Evolutionary conservation across 2,888 invertebrate species (phyloP), one percentile per base, ranked within the genome.

Genomic region (Thereva unica): DNA sequence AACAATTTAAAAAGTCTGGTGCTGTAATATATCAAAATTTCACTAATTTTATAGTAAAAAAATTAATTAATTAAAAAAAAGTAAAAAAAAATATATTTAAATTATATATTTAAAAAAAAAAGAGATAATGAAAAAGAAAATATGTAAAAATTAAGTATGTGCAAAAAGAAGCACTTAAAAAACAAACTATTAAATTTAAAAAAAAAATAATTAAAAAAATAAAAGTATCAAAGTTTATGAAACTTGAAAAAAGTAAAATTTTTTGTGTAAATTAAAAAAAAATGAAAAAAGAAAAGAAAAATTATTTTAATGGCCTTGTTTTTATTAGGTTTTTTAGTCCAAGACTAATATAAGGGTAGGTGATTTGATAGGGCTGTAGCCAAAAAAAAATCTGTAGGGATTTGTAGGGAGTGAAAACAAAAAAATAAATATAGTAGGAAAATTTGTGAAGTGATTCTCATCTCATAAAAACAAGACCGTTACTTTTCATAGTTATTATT

Each of bases 141-240:
- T 64, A n/a, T 59, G 37, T 41, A 68, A 45, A 9, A 68, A 50
- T 41, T 45, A 73, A 71, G 74, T 76, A 71, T 67, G 76, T 78
- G 78, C 78, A 78, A 78, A 78, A 76, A 75, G 74, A 69, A 68
- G 44, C 44, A 41, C 71, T 65, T 64, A 12, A 70, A 68, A 71
- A 65, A n/a, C n/a, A 66, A 68, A 67, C 69, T 68, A 65, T 55
- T 53, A 68, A 70, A 67, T 67, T 50, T n/a, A 68, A 53, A 63
- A 56, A 63, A 56, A 40, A 66, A 63, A 67, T 63, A 69, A 70
- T 66, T 65, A 63, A 12, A 56, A 64, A 72, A 71, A 71, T n/a
- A 68, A 70, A 71, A 70, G 68, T 68, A 68, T 70, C 67, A 70
- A 69, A 71, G 69, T 72, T 71, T 72, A 66, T 70, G 69, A 71